Evolutionary conservation across 2,888 invertebrate species (phyloP).

Genomic region (Spatulosminthurus flaviceps): DNA sequence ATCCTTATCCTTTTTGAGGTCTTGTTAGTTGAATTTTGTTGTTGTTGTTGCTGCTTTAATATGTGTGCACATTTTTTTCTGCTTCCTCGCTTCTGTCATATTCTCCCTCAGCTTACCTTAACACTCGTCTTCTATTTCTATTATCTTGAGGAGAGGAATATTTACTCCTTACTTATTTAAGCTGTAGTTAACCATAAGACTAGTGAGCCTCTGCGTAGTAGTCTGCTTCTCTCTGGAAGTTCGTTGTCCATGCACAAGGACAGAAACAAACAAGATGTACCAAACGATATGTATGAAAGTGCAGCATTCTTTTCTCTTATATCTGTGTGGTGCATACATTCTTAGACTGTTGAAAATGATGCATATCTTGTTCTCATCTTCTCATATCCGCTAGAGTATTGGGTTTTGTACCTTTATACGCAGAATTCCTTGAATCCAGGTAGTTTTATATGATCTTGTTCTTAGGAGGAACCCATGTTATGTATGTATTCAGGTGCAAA

Average conservation of each 20-base stretch:
- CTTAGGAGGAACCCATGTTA: not conserved
- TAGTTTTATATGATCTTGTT: not conserved
- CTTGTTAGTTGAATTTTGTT: not conserved
- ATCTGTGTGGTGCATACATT: too few relatives aligned
- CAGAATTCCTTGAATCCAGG: not conserved
- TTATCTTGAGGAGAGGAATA: not conserved
- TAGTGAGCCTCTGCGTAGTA: conserved; percentile 12
- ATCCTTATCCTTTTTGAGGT: conserved; percentile 11
- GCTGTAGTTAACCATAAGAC: not conserved
- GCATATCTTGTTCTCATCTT: too few relatives aligned
- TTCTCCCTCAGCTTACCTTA: not conserved
- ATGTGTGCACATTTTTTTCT: conserved; percentile 9
- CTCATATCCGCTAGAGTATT: too few relatives aligned
- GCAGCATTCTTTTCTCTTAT: too few relatives aligned
- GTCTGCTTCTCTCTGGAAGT: conserved; percentile 8
- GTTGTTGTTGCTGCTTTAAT: not conserved
- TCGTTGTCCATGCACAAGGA: conserved; percentile 1
- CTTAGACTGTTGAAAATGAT: too few relatives aligned
- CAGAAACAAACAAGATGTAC: not conserved
- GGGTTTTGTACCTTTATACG: too few relatives aligned
- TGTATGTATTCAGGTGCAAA: not conserved
- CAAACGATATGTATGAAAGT: conserved; percentile 1
- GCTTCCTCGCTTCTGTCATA: too few relatives aligned
- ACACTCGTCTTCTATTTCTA: not conserved
- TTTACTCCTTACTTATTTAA: not conserved